These are phyloP conservation scores for Acronicta aceris DNA, from an alignment of 2,888 invertebrate species.

Conservation along the genomic window DNA sequence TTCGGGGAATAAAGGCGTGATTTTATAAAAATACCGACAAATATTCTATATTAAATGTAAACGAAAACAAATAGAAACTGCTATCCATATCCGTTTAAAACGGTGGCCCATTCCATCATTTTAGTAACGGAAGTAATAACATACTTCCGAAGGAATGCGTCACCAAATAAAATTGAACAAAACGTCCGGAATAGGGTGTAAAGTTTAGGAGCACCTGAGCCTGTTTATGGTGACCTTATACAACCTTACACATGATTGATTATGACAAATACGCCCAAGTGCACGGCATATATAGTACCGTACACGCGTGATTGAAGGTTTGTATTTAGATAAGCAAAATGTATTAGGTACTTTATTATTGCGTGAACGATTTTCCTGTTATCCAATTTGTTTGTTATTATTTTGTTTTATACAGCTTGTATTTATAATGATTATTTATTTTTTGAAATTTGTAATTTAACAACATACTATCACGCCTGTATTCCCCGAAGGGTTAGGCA, in stretches of 20 bases:
- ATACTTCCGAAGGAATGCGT: conserved; percentile 35
- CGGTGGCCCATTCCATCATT: conserved; percentile 8
- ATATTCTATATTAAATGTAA: not conserved
- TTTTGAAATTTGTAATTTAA: not conserved
- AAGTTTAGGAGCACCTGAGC: conserved; percentile 60
- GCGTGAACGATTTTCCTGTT: conserved; percentile 44
- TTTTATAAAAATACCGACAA: not conserved
- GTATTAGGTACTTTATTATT: conserved; percentile 62
- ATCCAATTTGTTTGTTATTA: conserved; percentile 29
- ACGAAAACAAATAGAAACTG: not conserved
- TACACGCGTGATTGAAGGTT: conserved; percentile 70
- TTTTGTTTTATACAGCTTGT: conserved; percentile 8
- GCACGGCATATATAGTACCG: conserved; percentile 52
- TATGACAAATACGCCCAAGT: conserved; percentile 74
- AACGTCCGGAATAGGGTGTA: conserved; percentile 28
- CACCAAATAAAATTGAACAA: conserved; percentile 45
- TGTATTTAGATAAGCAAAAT: conserved; percentile 76
- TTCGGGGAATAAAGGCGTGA: too few species aligned
- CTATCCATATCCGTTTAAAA: conserved; percentile 25
- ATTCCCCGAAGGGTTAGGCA: too few species aligned
- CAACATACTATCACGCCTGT: too few species aligned
- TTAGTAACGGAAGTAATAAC: conserved; percentile 22
- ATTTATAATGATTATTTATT: conserved; percentile 4
- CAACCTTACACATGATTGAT: conserved; percentile 81
- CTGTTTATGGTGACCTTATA: conserved; percentile 68